phyloP scores from a whole-genome alignment of 30 jellyfish, hydroid and myxozoan genomes.

The Pseudorhiza aurosa region DNA sequence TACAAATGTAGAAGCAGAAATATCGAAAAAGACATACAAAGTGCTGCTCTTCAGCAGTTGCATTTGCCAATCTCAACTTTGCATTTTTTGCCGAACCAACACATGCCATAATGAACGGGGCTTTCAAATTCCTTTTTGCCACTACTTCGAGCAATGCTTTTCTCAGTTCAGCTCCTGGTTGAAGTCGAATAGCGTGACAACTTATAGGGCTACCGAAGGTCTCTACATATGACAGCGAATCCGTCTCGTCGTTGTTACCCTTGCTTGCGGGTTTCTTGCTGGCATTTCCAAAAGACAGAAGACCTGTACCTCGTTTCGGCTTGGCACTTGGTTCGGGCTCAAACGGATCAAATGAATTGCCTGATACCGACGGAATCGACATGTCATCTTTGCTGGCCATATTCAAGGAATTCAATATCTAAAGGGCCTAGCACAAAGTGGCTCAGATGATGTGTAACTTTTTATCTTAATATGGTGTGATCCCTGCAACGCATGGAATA shows the following conservation, averaged over 20 bases:
- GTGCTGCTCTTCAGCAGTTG: conserved; percentile 77
- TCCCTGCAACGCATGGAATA: too few species aligned
- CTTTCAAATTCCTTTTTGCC: conserved; percentile 63
- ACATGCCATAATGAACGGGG: conserved; percentile 89
- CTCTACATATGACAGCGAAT: conserved; percentile 22
- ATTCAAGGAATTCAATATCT: background rate
- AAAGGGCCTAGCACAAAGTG: too few species aligned
- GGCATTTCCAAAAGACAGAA: background rate
- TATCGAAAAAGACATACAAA: too few species aligned
- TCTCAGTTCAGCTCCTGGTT: conserved; percentile 89
- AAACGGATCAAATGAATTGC: conserved; percentile 18
- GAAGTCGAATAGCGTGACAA: conserved; percentile 76
- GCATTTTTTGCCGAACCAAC: conserved; percentile 94
- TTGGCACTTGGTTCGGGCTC: conserved; percentile 26
- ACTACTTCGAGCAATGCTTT: conserved; percentile 73
- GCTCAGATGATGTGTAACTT: too few species aligned
- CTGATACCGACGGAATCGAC: conserved; percentile 28
- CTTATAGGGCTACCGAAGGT: conserved; percentile 81
- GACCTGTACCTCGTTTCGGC: conserved; percentile 3
- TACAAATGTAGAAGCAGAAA: too few species aligned
- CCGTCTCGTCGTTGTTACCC: conserved; percentile 23
- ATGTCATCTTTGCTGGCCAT: conserved; percentile 33
- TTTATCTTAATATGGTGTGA: too few species aligned
- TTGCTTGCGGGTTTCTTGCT: conserved; percentile 22
- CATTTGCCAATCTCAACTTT: conserved; percentile 82